Percentiles rank a stretch among this genome's conserved stretches.
Conservation (phyloP, 2,797 vertebrate species). For the Chaenodraco wilsoni region DNA sequence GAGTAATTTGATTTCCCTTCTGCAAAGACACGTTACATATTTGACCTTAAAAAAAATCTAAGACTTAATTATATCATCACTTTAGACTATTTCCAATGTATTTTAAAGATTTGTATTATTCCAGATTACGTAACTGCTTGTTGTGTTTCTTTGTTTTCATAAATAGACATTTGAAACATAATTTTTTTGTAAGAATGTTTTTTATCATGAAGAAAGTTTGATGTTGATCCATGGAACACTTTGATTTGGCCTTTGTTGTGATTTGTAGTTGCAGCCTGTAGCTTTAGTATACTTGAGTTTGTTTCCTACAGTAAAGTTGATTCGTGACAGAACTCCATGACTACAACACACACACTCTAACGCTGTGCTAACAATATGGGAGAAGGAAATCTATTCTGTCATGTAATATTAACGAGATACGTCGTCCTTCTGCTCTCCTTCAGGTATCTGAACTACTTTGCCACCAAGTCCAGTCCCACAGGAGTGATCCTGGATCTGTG, state of each 20-base stretch:
- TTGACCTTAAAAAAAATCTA: no score
- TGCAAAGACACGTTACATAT: neutral
- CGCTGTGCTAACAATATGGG: neutral
- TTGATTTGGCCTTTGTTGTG: neutral
- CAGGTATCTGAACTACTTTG: constrained; percentile 99
- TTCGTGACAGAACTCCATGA: neutral
- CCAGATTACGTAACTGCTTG: neutral
- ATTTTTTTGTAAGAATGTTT: no score
- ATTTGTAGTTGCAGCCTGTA: constrained; percentile 2
- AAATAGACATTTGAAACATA: neutral
- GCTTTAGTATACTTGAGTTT: neutral
- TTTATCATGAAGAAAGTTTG: neutral
- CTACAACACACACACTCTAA: neutral
- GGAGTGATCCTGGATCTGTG: constrained; percentile 98
- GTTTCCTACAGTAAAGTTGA: neutral
- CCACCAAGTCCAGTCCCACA: constrained; percentile 97
- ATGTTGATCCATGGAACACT: no score
- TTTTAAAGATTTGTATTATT: neutral
- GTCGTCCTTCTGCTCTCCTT: neutral
- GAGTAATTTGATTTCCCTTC: neutral
- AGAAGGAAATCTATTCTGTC: neutral
- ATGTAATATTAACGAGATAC: neutral
- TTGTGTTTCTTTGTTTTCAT: neutral
- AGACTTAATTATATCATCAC: neutral
- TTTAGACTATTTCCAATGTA: neutral